phyloP scores from a whole-genome alignment of 2,797 vertebrate species.

The Anas bernieri region DNA sequence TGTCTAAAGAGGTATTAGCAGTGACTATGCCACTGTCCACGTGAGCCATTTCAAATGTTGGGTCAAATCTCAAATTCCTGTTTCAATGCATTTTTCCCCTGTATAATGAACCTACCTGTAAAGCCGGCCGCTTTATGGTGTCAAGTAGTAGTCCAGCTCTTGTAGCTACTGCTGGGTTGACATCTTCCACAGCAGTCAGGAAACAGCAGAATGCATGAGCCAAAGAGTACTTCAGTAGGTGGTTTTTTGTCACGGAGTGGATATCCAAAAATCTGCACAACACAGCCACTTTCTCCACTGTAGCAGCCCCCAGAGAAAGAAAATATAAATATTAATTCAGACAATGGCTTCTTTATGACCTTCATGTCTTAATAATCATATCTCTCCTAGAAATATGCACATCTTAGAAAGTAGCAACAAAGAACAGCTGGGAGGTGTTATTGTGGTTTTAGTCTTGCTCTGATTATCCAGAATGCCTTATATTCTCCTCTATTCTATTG shows the following conservation, averaged over 20 bases:
- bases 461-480: background rate
- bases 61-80: background rate
- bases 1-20: background rate
- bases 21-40: background rate
- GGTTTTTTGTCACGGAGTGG: conserved; percentile 95
- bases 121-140: conserved; percentile 94
- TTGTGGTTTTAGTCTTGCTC: background rate
- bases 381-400: background rate
- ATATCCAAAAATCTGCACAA: conserved; percentile 98
- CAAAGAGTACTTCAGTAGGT: conserved; percentile 94
- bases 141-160: conserved; percentile 94
- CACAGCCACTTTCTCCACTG: conserved; percentile 97
- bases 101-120: conserved; percentile 84
- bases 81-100: background rate
- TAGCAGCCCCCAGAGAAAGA: conserved; percentile 31
- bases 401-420: background rate
- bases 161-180: conserved; percentile 96
- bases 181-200: conserved; percentile 95
- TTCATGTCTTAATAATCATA: background rate
- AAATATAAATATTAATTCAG: background rate
- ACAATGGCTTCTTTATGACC: background rate
- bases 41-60: background rate
- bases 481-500: background rate
- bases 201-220: conserved; percentile 99
- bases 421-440: background rate